Base-by-base conservation (phyloP, 2,113 vertebrate genomes). In the Lichenostomus cassidix region DNA sequence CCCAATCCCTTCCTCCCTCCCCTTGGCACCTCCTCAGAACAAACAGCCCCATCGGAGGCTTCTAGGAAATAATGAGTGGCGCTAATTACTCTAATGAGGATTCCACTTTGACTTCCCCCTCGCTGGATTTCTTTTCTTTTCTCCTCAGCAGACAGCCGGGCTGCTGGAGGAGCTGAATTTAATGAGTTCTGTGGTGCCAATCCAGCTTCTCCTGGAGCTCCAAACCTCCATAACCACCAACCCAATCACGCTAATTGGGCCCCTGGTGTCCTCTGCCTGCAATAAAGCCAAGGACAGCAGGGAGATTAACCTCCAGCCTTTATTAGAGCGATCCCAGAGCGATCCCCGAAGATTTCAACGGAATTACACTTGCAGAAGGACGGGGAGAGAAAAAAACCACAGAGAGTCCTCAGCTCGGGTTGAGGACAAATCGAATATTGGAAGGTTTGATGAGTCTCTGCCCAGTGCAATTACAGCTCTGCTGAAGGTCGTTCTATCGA, bases 71-170 rank as follows among this genome's bases (percentile, higher is more conserved):
- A 92, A 97, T 89, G 87, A 75, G 91, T 95, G n/a, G 75, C 5
- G 5, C 68, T 97, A 97, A 97, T 97, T 97, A 92, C 75, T 67
- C 90, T 91, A 93, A 62, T 75, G 95, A 95, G 95, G 63, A 88
- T 94, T 95, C 88, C 86, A 28, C 82, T 93, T 80, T 75, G 83
- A 69, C 58, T 63, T 92, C n/a, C 37, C 68, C 35, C 80, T 91
- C 62, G 78, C 68, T 67, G 44, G 24, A 37, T 84, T 79, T 81
- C 52, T 94, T 84, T 88, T 77, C 80, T 58, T 84, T 88, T 77
- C 80, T 58, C 74, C 53, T n/a, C 46, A 73, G 28, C 55, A 82
- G 15, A 65, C 86, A 94, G 52, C 25, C 44, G 28, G 2, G 25
- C 27, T 4, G 44, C 46, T 81, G 69, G 73, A 76, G 71, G 83